phyloP scores from a whole-genome alignment of 2,113 vertebrate genomes.

The Cyanoderma ruficeps region DNA sequence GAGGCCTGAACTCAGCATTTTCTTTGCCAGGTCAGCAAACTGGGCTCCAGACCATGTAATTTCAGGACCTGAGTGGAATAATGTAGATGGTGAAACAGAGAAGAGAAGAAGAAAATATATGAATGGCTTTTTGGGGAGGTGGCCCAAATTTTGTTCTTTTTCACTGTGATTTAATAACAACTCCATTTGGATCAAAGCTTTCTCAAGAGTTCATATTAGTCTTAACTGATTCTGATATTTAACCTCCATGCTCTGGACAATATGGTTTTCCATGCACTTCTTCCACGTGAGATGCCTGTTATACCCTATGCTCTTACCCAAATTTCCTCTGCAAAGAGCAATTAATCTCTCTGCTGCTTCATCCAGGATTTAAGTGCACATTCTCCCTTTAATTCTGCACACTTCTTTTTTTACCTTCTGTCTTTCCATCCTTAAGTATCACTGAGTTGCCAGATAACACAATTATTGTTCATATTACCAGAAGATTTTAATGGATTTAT shows the following conservation, averaged over 20 bases:
- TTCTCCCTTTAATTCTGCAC: background rate
- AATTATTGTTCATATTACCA: conserved; percentile 40
- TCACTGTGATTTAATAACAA: background rate
- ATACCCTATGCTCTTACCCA: background rate
- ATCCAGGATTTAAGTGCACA: background rate
- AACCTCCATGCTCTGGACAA: background rate
- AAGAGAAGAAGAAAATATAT: background rate
- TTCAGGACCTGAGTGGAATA: background rate
- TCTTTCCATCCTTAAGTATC: conserved; percentile 29
- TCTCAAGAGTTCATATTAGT: background rate
- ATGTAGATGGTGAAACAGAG: background rate
- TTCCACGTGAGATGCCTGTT: background rate
- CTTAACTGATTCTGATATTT: background rate
- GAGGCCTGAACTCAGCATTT: background rate
- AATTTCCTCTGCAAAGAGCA: background rate
- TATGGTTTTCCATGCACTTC: background rate
- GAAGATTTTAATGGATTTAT: conserved; percentile 49
- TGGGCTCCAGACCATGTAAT: background rate
- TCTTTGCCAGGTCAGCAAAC: background rate
- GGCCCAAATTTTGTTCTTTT: background rate
- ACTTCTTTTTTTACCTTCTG: background rate
- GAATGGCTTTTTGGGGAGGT: background rate
- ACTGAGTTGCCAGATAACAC: conserved; percentile 56
- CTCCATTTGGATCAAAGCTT: background rate
- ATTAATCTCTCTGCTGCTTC: background rate